Evolutionary conservation across 2,797 vertebrate species (phyloP).

Genomic region (Poeciliopsis turneri): DNA sequence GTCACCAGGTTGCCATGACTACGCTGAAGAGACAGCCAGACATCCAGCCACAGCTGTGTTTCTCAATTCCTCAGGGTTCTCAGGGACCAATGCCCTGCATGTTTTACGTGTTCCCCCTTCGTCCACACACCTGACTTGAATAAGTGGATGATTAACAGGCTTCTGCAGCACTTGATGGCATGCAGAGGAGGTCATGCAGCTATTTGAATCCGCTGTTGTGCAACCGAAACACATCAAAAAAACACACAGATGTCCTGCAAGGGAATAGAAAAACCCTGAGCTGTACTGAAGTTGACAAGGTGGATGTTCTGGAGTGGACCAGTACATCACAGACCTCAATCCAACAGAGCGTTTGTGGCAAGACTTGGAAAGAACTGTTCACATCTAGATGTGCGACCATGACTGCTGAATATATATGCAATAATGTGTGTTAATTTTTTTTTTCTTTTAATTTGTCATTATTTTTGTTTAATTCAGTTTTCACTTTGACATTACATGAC

Average conservation of each 20-base stretch:
- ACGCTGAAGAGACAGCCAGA: neutral
- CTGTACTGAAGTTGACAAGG: neutral
- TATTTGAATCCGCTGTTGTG: neutral
- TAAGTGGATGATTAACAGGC: neutral
- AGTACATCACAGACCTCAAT: neutral
- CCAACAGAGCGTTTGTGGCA: neutral
- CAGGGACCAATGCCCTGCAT: neutral
- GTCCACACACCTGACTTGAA: neutral
- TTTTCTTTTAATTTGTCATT: neutral
- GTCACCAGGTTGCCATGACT: neutral
- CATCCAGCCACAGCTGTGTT: neutral
- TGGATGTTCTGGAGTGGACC: neutral
- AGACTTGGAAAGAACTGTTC: neutral
- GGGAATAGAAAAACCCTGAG: neutral
- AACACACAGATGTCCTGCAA: neutral
- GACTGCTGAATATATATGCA: neutral
- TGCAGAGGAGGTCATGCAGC: neutral
- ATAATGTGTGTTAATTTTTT: neutral
- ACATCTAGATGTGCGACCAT: neutral
- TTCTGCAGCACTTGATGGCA: neutral
- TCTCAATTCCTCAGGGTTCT: neutral
- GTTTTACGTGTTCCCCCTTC: neutral
- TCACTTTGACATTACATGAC: too few relatives aligned
- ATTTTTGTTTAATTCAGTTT: neutral
- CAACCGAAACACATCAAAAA: neutral